Evolutionary conservation across 2,888 invertebrate species (phyloP).

Genomic region (Tipula helvola): DNA sequence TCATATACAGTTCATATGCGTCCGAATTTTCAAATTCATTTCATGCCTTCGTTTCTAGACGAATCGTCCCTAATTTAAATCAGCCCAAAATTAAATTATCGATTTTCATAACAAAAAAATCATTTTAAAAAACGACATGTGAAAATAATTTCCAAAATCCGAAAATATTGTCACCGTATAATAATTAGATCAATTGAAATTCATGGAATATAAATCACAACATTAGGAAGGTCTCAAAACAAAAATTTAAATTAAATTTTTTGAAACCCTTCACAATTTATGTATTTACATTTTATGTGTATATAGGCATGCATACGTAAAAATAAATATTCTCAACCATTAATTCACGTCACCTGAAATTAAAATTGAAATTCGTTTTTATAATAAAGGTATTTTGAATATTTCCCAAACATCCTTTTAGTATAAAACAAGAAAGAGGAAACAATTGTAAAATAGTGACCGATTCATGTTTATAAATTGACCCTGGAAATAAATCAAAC

Average conservation of each 20-base stretch:
- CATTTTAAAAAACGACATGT: neutral
- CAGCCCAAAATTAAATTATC: neutral
- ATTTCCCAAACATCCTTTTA: neutral
- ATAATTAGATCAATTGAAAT: neutral
- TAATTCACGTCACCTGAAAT: neutral
- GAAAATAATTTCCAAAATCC: neutral
- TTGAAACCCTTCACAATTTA: neutral
- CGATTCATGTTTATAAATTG: neutral
- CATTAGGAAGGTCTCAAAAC: neutral
- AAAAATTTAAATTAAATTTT: neutral
- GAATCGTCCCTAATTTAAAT: neutral
- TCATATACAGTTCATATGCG: no score
- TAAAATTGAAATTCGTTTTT: neutral
- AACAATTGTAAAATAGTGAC: neutral
- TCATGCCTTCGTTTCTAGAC: no score
- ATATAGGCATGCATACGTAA: neutral
- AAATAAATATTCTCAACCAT: neutral
- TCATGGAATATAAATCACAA: neutral
- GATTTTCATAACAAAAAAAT: neutral
- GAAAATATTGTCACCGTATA: neutral
- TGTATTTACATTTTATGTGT: neutral
- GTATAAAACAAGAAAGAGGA: neutral
- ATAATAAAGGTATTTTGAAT: neutral
- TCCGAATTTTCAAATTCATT: no score
- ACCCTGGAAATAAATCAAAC: neutral